Base-by-base conservation (phyloP, 2,888 invertebrate genomes). In the Petrolisthes manimaculis region DNA sequence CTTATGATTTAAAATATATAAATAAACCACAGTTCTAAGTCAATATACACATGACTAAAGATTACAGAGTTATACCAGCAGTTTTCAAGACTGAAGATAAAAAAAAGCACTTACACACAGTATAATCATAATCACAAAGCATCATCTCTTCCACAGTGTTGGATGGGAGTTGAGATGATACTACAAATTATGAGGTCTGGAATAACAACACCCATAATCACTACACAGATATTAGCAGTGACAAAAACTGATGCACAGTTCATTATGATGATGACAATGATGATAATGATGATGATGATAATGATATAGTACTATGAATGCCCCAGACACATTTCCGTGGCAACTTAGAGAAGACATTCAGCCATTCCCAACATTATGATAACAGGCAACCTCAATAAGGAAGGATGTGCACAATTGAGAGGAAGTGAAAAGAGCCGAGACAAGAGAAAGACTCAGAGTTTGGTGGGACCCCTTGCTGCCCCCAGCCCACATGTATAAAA, bases 401-500 rank as follows among this genome's bases (percentile, higher is more conserved):
- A 71, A n/a, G 21, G 71, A 71, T n/a, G 71, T 71, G 71, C 71
- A n/a, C n/a, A 71, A 21, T n/a, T 79, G 54, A 79, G 54, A 18
- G 18, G 4, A 21, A 79, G 51, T n/a, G 54, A 69, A 54, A 54
- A 75, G 14, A 84, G 37, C 75, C 21, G 74, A 84, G 75, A 84
- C 12, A 53, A 83, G 53, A 69, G 54, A n/a, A 79, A 79, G n/a
- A 79, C 71, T n/a, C 71, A 71, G 37, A 37, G 61, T n/a, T n/a
- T n/a, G 71, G 14, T 12, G 21, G 71, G 55, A 24, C 67, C 67
- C 81, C 67, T 81, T 67, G 74, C 24, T 84, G 37, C 37, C 85
- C 85, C 79, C 85, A 85, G 85, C 85, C 80, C 85, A 85, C 56
- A 55, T 80, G 85, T 85, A 85, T 85, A n/a, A 85, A 84, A 85